These are phyloP conservation scores for Cheilosia pagana DNA, from an alignment of 2,888 invertebrate genomes.

Conservation along the genomic window DNA sequence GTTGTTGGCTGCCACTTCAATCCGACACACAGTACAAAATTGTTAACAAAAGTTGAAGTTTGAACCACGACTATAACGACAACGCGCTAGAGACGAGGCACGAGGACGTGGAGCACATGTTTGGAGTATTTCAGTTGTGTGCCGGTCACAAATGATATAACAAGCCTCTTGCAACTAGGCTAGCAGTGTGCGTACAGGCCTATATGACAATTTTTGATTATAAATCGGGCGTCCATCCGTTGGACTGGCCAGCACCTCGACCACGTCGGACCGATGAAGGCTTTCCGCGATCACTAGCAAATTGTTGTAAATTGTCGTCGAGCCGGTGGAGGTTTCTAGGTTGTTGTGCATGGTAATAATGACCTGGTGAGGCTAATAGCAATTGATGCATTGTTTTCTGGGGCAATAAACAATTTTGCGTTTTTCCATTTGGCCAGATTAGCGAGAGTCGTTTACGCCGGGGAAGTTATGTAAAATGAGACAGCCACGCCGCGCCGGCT, in stretches of 20 bases:
- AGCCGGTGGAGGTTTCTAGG: slow-evolving; percentile 13
- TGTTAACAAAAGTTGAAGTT: slow-evolving; percentile 63
- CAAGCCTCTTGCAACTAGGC: slow-evolving; percentile 39
- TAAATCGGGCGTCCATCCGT: slow-evolving; percentile 24
- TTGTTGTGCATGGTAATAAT: slow-evolving; percentile 32
- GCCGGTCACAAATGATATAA: slow-evolving; percentile 48
- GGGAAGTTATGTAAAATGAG: slow-evolving; percentile 54
- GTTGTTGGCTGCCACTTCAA: slow-evolving; percentile 65
- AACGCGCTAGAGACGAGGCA: slow-evolving; percentile 3
- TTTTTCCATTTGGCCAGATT: slow-evolving; percentile 36
- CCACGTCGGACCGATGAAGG: slow-evolving; percentile 4
- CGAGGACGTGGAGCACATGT: slow-evolving; percentile 35
- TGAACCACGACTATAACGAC: slow-evolving; percentile 16
- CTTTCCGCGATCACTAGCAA: slow-evolving; percentile 15
- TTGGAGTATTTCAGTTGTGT: slow-evolving; percentile 30
- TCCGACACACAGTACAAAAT: slow-evolving; percentile 65
- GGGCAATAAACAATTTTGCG: slow-evolving; percentile 62
- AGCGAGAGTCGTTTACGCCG: slow-evolving; percentile 35
- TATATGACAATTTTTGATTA: slow-evolving; percentile 55
- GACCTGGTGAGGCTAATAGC: slow-evolving; percentile 58
- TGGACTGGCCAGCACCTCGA: slow-evolving; percentile 21
- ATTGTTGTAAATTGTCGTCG: slow-evolving; percentile 39
- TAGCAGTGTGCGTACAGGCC: slow-evolving; percentile 29
- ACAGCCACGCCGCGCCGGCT: slow-evolving; percentile 22
- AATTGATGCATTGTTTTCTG: slow-evolving; percentile 70